Evolutionary conservation across 2,888 invertebrate species (phyloP).

Genomic region (Drosophila vallismaia): DNA sequence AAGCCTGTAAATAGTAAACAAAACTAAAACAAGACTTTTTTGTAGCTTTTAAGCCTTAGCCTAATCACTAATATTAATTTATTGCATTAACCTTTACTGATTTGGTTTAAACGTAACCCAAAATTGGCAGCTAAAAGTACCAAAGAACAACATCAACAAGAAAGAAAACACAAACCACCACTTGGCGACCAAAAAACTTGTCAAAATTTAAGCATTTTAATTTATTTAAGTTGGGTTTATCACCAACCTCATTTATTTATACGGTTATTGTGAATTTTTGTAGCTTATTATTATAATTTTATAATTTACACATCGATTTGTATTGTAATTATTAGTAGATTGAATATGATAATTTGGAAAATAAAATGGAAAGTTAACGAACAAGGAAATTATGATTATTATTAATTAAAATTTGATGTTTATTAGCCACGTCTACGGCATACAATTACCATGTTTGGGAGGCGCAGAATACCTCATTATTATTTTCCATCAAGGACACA

Average conservation of each 20-base stretch:
- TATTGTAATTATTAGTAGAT: slow-evolving; percentile 43
- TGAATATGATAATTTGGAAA: slow-evolving; percentile 55
- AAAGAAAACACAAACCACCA: slow-evolving; percentile 35
- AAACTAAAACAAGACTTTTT: slow-evolving; percentile 48
- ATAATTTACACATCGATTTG: slow-evolving; percentile 23
- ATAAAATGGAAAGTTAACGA: slow-evolving; percentile 68
- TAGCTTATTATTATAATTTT: slow-evolving; percentile 31
- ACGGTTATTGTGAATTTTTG: slow-evolving; percentile 18
- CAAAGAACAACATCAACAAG: slow-evolving; percentile 69
- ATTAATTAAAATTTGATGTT: not conserved
- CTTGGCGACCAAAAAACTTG: slow-evolving; percentile 42
- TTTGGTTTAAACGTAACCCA: slow-evolving; percentile 56
- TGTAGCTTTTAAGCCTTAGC: slow-evolving; percentile 27
- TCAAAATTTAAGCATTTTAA: slow-evolving; percentile 55
- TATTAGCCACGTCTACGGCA: not conserved
- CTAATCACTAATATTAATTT: slow-evolving; percentile 41
- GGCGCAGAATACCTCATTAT: slow-evolving; percentile 17
- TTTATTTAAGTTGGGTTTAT: slow-evolving; percentile 22
- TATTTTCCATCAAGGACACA: slow-evolving; percentile 43
- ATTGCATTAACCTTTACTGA: slow-evolving; percentile 44
- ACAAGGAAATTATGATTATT: slow-evolving; percentile 1
- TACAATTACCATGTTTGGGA: not conserved
- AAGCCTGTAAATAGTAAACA: slow-evolving; percentile 32
- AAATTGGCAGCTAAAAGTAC: slow-evolving; percentile 80
- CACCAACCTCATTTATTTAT: slow-evolving; percentile 31